Base-by-base conservation (phyloP, 2,888 invertebrate species). In the Pogonocherus hispidulus region DNA sequence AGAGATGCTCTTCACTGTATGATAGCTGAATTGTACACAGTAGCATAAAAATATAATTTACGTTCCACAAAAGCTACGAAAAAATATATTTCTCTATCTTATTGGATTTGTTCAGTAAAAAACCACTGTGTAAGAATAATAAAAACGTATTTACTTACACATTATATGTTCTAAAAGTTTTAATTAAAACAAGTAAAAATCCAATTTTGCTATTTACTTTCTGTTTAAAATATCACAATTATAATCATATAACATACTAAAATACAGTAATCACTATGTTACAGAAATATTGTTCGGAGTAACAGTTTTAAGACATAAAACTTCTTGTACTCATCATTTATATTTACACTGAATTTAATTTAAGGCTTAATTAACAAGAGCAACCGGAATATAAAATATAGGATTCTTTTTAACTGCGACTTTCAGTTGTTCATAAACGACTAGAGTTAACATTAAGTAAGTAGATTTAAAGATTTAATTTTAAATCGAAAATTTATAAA, bases 181-280 rank as follows among this genome's bases (percentile, higher is more conserved):
- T n/a, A n/a, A n/a, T n/a, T n/a, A n/a, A n/a, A n/a, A n/a, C n/a
- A n/a, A n/a, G n/a, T n/a, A n/a, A n/a, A n/a, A n/a, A n/a, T n/a
- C n/a, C n/a, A n/a, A n/a, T n/a, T n/a, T n/a, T n/a, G n/a, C n/a
- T n/a, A n/a, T n/a, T n/a, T n/a, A n/a, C n/a, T n/a, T n/a, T n/a
- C n/a, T n/a, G 52, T 27, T 52, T 52, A 52, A 52, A 52, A 52
- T 52, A 52, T 52, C 52, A 52, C 52, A 52, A 27, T 52, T 52
- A 52, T 16, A 52, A 52, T 52, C 32, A 52, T 32, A 23, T 22
- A 49, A 52, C 23, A 16, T 2, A 32, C 32, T 52, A 52, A 49
- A 52, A 27, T 52, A 52, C 32, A 32, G 49, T 20, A 22, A n/a
- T 51, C 52, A 27, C n/a, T 9, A 19, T 32, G 27, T 52, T 27